Evolutionary conservation across 2,797 vertebrate genomes (phyloP), one percentile per base, ranked within the genome.

Genomic region (Falco concolor): DNA sequence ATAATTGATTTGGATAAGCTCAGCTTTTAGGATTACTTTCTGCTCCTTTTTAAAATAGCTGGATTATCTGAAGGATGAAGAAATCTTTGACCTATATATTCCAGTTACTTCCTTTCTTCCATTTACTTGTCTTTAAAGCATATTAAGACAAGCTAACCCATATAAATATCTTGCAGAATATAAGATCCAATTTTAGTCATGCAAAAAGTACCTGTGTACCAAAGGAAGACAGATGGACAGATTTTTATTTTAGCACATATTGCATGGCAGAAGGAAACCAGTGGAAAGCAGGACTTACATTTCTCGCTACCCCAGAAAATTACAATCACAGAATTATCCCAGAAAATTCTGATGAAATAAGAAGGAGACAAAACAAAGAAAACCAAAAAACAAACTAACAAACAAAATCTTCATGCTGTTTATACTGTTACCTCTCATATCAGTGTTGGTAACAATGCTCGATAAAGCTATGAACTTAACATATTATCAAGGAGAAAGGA

Each of bases 41-140:
- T 92, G 67, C 74, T 90, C 65, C 77, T 80, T 87, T 90, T 91
- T 72, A 61, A 78, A 96, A 91, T 84, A 95, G 95, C 70, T 87
- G 94, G 89, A 95, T 96, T 96, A 95, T 88, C 88, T 82, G 64
- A 87, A 86, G 80, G 89, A 95, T 88, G 94, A 95, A 94, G 74
- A 94, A 89, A 91, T 93, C 83, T 96, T 88, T 96, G 90, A 97
- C 93, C 93, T 91, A 96, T 87, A 91, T 96, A 94, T 90, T 93
- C 83, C 34, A 89, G 83, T 80, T 93, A 53, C 78, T 82, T 81
- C 65, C 85, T 82, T 81, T 91, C 76, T 81, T 86, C 38, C 70
- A 79, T 90, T 94, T 90, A 21, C 34, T 95, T 93, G 42, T 53
- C 85, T 93, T 94, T 87, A 95, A 44, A 85, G 64, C 34, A 57